Percentiles rank a stretch among this genome's conserved stretches.
These are phyloP conservation scores for Spinus pinus DNA, from an alignment of 2,797 vertebrate genomes.

Conservation along the genomic window DNA sequence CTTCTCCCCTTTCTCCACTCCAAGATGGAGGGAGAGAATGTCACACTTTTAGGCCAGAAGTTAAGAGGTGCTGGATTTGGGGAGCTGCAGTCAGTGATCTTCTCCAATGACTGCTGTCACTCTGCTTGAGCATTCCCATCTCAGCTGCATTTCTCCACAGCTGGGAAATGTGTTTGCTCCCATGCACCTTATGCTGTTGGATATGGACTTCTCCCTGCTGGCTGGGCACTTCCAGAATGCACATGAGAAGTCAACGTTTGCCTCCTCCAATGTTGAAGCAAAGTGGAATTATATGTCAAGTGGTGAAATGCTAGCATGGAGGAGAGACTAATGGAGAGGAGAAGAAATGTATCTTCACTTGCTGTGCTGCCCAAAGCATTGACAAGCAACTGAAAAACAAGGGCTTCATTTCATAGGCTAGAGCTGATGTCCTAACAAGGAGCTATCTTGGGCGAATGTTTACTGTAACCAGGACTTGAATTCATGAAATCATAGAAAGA, in stretches of 20 bases:
- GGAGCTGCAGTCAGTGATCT: neutral
- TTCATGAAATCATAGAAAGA: neutral
- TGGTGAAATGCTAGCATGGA: neutral
- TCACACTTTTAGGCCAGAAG: neutral
- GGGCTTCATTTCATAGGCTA: neutral
- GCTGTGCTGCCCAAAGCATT: neutral
- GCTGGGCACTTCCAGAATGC: neutral
- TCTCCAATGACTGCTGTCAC: neutral
- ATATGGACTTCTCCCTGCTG: neutral
- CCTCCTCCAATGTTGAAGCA: neutral
- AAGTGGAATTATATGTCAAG: neutral
- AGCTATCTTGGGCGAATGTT: neutral
- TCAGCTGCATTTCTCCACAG: neutral
- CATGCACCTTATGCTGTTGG: neutral
- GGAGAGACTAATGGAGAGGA: neutral
- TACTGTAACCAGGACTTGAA: neutral
- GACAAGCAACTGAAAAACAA: neutral
- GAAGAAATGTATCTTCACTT: neutral
- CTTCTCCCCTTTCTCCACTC: neutral
- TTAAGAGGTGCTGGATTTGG: neutral
- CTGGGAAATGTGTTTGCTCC: neutral
- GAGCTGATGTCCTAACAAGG: neutral
- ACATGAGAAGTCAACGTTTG: rapidly evolving
- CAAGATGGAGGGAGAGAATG: neutral
- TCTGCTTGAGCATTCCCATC: neutral